Base-by-base conservation (phyloP, 1,140 invertebrate species). In the Tyrophagus putrescentiae region DNA sequence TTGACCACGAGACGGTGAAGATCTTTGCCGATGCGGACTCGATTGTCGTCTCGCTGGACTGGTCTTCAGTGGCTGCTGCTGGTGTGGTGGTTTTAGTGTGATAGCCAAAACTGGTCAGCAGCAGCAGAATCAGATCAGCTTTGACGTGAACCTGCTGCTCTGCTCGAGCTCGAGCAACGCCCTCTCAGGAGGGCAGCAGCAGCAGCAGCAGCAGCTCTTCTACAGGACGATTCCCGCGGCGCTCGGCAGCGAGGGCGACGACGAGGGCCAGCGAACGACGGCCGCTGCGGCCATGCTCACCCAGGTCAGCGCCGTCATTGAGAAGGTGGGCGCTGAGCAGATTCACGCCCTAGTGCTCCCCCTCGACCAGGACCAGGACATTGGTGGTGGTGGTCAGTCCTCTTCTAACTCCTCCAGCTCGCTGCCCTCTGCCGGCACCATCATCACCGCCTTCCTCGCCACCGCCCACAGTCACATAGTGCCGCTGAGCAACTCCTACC, bases 1-100 rank as follows among this genome's bases (percentile, higher is more conserved):
- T 54, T 54, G 52, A 54, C 21, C 39, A 54, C 39, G 52, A 54
- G 39, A 54, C 52, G 18, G 52, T 34, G n/a, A 54, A 54, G 25
- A 54, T 28, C 32, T 54, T 54, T 54, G 32, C 52, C 27, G 52
- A 54, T 23, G 32, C 31, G 32, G 52, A 54, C 27, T 54, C 52
- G 18, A 54, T 54, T 13, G 39, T 54, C 39, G 31, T 54, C 21
- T 54, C 52, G 52, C 39, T 54, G 21, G 52, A 54, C n/a, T 27
- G 25, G 13, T 34, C 32, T 32, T n/a, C 32, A 11, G 52, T 34
- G 1, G 16, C 11, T 50, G 6, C 45, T n/a, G 31, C 31, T 48
- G 7, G 31, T 7, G 7, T 7, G 7, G 31, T 29, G 45, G 31
- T 48, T 18, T 6, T 13, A 48, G 18, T 29, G 31, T 25, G 31